Evolutionary conservation across 2,888 invertebrate species (phyloP).

Genomic region (Drosophila borborema): DNA sequence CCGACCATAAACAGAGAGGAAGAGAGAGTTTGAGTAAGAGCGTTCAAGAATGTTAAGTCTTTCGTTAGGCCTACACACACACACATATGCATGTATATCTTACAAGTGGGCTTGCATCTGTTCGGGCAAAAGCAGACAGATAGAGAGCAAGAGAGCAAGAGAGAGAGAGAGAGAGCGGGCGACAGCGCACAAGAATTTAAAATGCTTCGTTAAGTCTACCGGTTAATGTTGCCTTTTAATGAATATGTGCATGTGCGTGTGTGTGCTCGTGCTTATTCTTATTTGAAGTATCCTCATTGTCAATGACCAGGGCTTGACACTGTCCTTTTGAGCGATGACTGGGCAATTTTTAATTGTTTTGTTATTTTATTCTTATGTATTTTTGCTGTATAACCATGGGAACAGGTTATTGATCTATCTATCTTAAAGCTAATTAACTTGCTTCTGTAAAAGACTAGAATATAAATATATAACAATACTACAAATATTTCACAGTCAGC

Average conservation of each 20-base stretch:
- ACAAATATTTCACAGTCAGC: background rate
- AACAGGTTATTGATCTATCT: background rate
- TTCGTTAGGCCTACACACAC: slow-evolving; percentile 23
- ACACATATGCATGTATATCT: background rate
- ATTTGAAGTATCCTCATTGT: slow-evolving; percentile 20
- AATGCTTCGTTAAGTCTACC: slow-evolving; percentile 34
- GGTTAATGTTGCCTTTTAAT: slow-evolving; percentile 11
- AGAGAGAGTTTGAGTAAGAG: background rate
- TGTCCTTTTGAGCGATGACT: slow-evolving; percentile 14
- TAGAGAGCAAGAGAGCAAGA: background rate
- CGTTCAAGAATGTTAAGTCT: background rate
- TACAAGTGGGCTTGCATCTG: slow-evolving; percentile 6
- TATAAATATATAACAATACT: background rate
- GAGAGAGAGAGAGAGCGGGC: background rate
- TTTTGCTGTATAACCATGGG: background rate
- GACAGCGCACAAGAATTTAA: slow-evolving; percentile 1
- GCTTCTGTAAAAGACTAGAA: background rate
- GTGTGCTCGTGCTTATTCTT: slow-evolving; percentile 11
- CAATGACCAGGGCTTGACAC: slow-evolving; percentile 17
- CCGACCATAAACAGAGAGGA: background rate
- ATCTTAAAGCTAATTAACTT: background rate
- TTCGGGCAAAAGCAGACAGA: no score
- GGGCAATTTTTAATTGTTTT: background rate
- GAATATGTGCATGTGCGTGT: background rate
- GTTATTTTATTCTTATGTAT: no score